Conservation (phyloP, 1,140 invertebrate genomes). For the Zaprionus ghesquierei region DNA sequence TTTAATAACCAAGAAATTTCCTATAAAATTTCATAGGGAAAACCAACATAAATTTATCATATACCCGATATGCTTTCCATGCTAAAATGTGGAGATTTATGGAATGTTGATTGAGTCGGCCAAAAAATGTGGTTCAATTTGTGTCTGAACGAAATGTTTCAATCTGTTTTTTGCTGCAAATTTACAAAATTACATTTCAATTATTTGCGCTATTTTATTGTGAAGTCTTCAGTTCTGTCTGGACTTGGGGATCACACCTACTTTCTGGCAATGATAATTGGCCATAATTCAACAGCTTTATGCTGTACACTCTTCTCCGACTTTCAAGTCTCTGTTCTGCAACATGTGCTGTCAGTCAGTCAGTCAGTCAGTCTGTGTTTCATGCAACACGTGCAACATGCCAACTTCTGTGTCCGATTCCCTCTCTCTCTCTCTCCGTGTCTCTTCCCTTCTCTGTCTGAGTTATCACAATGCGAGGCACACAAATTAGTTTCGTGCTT, state of each 20-base stretch:
- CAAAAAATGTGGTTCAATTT: conserved; percentile 51
- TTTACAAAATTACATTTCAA: conserved; percentile 75
- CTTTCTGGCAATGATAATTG: conserved; percentile 73
- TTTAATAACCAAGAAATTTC: conserved; percentile 54
- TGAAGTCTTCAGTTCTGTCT: conserved; percentile 19
- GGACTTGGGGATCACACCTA: conserved; percentile 73
- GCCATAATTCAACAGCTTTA: conserved; percentile 78
- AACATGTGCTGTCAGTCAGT: conserved; percentile 45
- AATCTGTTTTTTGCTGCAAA: conserved; percentile 21
- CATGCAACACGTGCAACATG: conserved; percentile 54
- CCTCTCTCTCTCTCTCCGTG: background rate
- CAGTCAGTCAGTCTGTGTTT: background rate
- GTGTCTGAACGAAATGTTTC: conserved; percentile 54
- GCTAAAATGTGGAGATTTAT: conserved; percentile 64
- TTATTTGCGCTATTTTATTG: conserved; percentile 76
- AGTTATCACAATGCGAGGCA: conserved; percentile 52
- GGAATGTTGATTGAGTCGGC: conserved; percentile 70
- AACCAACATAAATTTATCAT: no score
- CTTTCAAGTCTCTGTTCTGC: conserved; percentile 26
- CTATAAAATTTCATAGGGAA: conserved; percentile 47
- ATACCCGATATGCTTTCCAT: conserved; percentile 16
- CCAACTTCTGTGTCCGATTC: conserved; percentile 53
- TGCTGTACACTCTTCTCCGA: conserved; percentile 40
- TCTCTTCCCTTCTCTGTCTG: conserved; percentile 17
- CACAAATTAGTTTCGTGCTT: conserved; percentile 77